Conservation (phyloP, 1,140 invertebrate species). For the Papilio glaucus region DNA sequence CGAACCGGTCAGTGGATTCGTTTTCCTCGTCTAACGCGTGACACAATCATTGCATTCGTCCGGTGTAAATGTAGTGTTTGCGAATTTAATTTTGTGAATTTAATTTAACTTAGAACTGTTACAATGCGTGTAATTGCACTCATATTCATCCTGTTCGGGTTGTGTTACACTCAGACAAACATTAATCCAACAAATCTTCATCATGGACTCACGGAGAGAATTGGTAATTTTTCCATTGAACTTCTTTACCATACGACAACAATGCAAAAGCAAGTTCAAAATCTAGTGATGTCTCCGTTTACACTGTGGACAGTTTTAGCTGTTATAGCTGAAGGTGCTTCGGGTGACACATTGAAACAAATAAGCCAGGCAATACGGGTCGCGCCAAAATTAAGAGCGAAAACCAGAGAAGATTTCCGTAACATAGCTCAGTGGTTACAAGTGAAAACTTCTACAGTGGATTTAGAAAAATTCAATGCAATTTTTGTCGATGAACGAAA, state of each 20-base stretch:
- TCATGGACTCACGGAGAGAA: conserved; percentile 60
- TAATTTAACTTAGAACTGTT: conserved; percentile 32
- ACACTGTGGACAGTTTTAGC: conserved; percentile 82
- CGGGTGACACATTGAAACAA: conserved; percentile 66
- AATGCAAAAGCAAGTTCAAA: conserved; percentile 46
- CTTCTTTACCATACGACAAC: conserved; percentile 63
- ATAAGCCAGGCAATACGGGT: conserved; percentile 68
- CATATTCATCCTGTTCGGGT: background rate
- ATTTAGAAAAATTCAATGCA: conserved; percentile 66
- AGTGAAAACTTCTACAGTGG: conserved; percentile 70
- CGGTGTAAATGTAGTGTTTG: conserved; percentile 13
- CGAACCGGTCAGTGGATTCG: conserved; percentile 30
- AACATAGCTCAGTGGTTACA: conserved; percentile 64
- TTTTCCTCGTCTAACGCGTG: conserved; percentile 16
- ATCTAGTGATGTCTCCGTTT: conserved; percentile 79
- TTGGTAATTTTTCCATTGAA: conserved; percentile 78
- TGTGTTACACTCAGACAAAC: conserved; percentile 20
- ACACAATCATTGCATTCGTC: background rate
- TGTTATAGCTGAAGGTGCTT: conserved; percentile 80
- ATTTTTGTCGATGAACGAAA: conserved; percentile 62
- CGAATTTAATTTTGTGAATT: conserved; percentile 20
- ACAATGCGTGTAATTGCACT: conserved; percentile 25
- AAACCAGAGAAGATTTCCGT: conserved; percentile 65
- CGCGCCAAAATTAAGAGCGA: conserved; percentile 46
- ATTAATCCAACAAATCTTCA: conserved; percentile 39